phyloP scores from a whole-genome alignment of 2,113 vertebrate genomes.

The Ammodramus savannarum region DNA sequence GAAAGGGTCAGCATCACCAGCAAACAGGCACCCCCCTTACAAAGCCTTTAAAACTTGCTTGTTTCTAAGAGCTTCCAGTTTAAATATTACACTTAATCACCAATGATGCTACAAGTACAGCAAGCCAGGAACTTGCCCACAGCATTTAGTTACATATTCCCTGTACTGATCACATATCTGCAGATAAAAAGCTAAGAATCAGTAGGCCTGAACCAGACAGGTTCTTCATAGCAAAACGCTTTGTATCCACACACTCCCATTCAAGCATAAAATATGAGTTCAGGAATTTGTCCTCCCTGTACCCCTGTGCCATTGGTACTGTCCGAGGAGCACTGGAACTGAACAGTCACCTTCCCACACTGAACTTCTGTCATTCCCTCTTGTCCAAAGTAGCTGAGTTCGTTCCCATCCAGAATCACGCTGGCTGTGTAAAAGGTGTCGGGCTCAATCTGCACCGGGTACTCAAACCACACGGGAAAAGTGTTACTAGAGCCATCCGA shows the following conservation, averaged over 20 bases:
- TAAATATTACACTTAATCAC: conserved; percentile 61
- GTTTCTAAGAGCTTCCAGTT: conserved; percentile 54
- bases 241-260: neutral
- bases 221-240: neutral
- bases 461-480: conserved; percentile 96
- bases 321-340: conserved; percentile 97
- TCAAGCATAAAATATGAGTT: conserved; percentile 98
- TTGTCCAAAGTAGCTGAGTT: conserved; percentile 96
- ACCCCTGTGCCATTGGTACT: conserved; percentile 98
- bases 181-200: conserved; percentile 59
- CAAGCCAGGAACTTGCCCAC: conserved; percentile 49
- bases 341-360: conserved; percentile 95
- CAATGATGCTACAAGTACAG: conserved; percentile 44
- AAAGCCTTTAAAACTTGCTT: conserved; percentile 40
- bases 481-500: conserved; percentile 97
- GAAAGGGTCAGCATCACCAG: neutral
- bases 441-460: conserved; percentile 94
- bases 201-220: conserved; percentile 31
- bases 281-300: conserved; percentile 95
- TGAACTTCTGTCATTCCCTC: conserved; percentile 99
- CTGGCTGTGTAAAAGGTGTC: conserved; percentile 98
- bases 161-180: conserved; percentile 50
- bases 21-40: conserved; percentile 6
- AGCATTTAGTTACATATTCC: conserved; percentile 52
- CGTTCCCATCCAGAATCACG: conserved; percentile 91